Evolutionary conservation across 2,113 vertebrate genomes (phyloP), one percentile per base, ranked within the genome.

Genomic region (Ctenomys sociabilis): DNA sequence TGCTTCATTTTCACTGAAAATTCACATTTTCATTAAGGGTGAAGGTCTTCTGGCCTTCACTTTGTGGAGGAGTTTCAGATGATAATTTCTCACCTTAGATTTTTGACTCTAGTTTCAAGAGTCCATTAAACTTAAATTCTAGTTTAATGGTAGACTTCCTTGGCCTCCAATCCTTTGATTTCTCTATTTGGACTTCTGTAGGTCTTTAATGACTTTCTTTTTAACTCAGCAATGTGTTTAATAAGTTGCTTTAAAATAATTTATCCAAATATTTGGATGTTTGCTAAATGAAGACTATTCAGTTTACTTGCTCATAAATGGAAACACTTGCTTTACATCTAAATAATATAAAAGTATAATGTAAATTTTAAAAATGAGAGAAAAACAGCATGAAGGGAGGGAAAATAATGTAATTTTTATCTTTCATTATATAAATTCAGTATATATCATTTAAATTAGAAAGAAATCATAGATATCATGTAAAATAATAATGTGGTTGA

Each of bases 181-280:
- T 91, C 90, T 72, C 72, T 5, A 85, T 80, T 66, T 84, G 37
- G 43, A n/a, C 14, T 91, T 92, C 75, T 52, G 54, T 82, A 94
- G 16, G 32, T 85, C 63, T 93, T 91, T 80, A 45, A 84, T 49
- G 63, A 87, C 84, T 93, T 94, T 81, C 64, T 97, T 57, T 61
- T 49, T 22, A 93, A 70, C 9, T 94, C 28, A 66, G 21, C 32
- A 64, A 28, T 87, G 22, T 49, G 54, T 88, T 86, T 78, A 95
- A 64, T 72, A 94, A 92, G 8, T 26, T 87, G 12, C 92, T 91
- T 84, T 86, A 92, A 91, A 95, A 80, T 90, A 84, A 30, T 37
- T 66, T 32, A 59, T 59, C 52, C 17, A 92, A 92, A 94, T 77
- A 43, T 87, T 86, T 66, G 64, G n/a, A 45, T 86, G 54, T 86